Evolutionary conservation across 1,140 invertebrate genomes (phyloP), one percentile per base, ranked within the genome.

Genomic region (Atta texana): DNA sequence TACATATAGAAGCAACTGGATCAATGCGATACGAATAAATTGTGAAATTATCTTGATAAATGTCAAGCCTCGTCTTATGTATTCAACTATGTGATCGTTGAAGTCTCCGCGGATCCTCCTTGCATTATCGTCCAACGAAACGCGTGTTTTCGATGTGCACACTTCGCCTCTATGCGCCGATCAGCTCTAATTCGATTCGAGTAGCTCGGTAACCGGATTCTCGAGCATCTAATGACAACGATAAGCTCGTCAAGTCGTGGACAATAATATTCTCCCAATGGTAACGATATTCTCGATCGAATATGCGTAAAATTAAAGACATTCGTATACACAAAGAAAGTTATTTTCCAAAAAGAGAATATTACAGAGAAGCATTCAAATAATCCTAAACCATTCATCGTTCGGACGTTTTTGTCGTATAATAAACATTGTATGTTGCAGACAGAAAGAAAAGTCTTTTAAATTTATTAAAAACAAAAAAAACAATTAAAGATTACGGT

Each of bases 161-260:
- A 34, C 24, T 69, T 71, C 4, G 55, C 55, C 31, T 16, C 12
- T 44, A 53, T 21, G 49, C 18, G 44, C 39, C 55, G 34, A 84
- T 75, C 69, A 69, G 72, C 53, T 59, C 66, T 74, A 71, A 75
- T 77, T 68, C 59, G 61, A 85, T 78, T 78, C 82, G 71, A 28
- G 74, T 39, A 18, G 28, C 84, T 80, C 53, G 49, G 72, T 85
- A 77, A 78, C 14, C 75, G 49, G 72, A 85, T 85, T 85, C 84
- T 66, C 75, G 55, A 55, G 80, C 80, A 24, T 84, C 80, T 84
- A 75, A 84, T 84, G 55, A 75, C 80, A 75, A 84, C 8, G 55
- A 84, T 84, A 84, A 74, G 59, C 55, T 74, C 39, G 39, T 31
- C 53, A 14, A 49, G 34, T 55, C 53, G 39, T 53, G 14, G 5